These are phyloP conservation scores for Cylas formicarius DNA, from an alignment of 1,140 invertebrate genomes.

Conservation along the genomic window DNA sequence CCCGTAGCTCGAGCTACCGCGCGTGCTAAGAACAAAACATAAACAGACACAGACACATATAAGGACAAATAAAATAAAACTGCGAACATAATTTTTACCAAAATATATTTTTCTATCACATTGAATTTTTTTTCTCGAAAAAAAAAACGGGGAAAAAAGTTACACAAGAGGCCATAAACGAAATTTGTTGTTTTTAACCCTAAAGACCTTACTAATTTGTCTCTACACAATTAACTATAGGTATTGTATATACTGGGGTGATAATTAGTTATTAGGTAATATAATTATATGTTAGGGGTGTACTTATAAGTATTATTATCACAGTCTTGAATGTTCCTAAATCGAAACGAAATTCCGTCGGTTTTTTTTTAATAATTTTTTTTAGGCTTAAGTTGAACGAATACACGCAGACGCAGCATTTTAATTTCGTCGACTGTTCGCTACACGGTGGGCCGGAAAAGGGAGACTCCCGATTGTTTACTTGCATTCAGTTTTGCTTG, in stretches of 20 bases:
- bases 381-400: too few species aligned
- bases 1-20: constrained; percentile 8
- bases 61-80: constrained; percentile 32
- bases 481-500: too few species aligned
- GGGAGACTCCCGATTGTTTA: too few species aligned
- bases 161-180: constrained; percentile 16
- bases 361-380: too few species aligned
- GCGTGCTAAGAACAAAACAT: constrained; percentile 14
- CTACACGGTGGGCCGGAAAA: too few species aligned
- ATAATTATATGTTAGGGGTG: constrained; percentile 31
- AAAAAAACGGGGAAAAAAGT: constrained; percentile 31
- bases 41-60: constrained; percentile 24
- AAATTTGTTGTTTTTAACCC: constrained; percentile 12
- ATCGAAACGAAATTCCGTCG: too few species aligned
- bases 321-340: too few species aligned
- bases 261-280: constrained; percentile 31
- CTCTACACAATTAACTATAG: constrained; percentile 17
- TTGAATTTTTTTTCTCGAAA: constrained; percentile 25
- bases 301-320: too few species aligned
- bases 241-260: constrained; percentile 31
- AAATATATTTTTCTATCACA: constrained; percentile 38
- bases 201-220: too few species aligned
- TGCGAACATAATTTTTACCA: constrained; percentile 30
- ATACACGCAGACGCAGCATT: too few species aligned
- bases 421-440: too few species aligned